Conservation (phyloP, 2,113 vertebrate genomes). For the Turnix velox region DNA sequence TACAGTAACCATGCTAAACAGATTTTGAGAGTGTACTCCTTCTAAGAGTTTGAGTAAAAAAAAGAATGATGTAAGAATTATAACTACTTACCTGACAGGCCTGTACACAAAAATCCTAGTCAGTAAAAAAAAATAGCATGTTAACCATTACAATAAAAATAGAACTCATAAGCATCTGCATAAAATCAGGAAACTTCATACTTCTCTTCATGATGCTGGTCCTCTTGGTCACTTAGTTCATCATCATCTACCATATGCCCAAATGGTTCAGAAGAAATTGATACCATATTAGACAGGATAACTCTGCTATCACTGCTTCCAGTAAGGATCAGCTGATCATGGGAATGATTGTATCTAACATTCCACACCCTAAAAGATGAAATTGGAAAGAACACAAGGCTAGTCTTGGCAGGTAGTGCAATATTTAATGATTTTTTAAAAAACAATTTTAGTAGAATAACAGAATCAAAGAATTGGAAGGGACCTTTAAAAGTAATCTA, state of each 20-base stretch:
- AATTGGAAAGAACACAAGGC: background rate
- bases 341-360: conserved; percentile 96
- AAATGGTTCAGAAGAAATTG: conserved; percentile 97
- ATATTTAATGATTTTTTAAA: background rate
- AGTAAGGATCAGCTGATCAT: conserved; percentile 94
- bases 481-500: too few species aligned
- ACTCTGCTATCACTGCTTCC: conserved; percentile 98
- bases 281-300: conserved; percentile 98
- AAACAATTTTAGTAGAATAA: too few species aligned
- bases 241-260: conserved; percentile 96
- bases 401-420: background rate
- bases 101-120: conserved; percentile 32
- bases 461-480: too few species aligned
- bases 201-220: conserved; percentile 89
- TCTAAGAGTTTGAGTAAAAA: background rate
- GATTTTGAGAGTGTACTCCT: background rate
- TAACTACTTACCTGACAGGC: conserved; percentile 27
- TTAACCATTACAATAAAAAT: background rate
- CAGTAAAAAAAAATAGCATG: background rate
- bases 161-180: background rate
- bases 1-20: background rate
- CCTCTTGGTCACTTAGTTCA: conserved; percentile 91
- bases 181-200: conserved; percentile 66
- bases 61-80: background rate
- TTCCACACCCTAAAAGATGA: conserved; percentile 88